These are phyloP conservation scores for Vimba vimba DNA, from an alignment of 2,113 vertebrate genomes.

Conservation along the genomic window DNA sequence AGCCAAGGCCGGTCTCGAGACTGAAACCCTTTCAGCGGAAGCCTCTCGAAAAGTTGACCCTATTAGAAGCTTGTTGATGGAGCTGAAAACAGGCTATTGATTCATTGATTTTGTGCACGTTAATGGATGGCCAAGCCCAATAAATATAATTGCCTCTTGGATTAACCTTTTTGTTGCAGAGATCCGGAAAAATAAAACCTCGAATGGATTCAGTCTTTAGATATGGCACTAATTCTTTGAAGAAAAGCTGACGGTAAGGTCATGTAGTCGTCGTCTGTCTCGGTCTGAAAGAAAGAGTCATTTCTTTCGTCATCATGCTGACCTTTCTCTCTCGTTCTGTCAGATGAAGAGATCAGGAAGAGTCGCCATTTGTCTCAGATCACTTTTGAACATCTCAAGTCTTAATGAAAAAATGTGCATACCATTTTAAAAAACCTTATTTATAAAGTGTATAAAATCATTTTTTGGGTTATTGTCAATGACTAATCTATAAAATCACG, in stretches of 20 bases:
- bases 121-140: conserved; percentile 34
- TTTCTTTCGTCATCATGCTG: not conserved
- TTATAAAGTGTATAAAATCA: too few relatives aligned
- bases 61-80: conserved; percentile 42
- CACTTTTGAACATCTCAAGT: not conserved
- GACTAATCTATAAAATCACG: too few relatives aligned
- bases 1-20: conserved; percentile 10
- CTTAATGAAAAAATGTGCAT: not conserved
- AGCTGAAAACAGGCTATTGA: conserved; percentile 29
- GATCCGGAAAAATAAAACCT: not conserved
- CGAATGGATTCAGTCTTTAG: conserved; percentile 17
- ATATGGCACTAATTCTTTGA: conserved; percentile 7
- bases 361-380: not conserved
- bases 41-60: conserved; percentile 16
- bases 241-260: conserved; percentile 3
- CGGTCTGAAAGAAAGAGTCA: not conserved
- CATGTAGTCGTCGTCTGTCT: not conserved
- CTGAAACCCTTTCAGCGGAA: conserved; percentile 24
- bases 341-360: conserved; percentile 15
- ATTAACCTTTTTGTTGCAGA: conserved; percentile 30
- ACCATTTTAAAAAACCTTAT: too few relatives aligned
- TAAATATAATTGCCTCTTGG: conserved; percentile 30
- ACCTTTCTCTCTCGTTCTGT: conserved; percentile 19
- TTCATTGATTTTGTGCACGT: conserved; percentile 28
- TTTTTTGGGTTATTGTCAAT: too few relatives aligned